Conservation (phyloP, 2,888 invertebrate genomes). For the Aproaerema taeniolella region DNA sequence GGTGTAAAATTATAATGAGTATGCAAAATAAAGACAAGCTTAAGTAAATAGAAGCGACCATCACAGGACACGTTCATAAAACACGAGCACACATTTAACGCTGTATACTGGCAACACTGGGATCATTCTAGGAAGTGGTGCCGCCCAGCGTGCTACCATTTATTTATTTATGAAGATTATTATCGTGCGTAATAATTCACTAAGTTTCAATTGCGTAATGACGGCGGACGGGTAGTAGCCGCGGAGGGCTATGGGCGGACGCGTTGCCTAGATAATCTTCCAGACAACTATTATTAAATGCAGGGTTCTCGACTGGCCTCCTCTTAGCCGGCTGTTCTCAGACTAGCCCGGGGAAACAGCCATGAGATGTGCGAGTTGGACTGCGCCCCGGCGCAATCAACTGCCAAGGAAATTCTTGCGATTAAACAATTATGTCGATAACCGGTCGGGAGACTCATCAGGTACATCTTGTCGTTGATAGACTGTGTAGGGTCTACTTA, state of each 20-base stretch:
- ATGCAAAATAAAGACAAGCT: too few relatives aligned
- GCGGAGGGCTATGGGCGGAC: conserved; percentile 54
- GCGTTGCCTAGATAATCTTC: conserved; percentile 60
- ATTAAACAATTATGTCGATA: too few relatives aligned
- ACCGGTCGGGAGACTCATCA: too few relatives aligned
- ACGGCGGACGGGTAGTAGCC: conserved; percentile 65
- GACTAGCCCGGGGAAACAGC: conserved; percentile 9
- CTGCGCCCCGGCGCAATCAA: too few relatives aligned
- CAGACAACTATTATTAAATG: conserved; percentile 67
- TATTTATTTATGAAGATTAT: conserved; percentile 74
- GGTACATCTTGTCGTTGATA: too few relatives aligned
- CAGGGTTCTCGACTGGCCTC: conserved; percentile 56
- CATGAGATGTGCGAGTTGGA: too few relatives aligned
- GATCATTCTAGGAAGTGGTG: conserved; percentile 11
- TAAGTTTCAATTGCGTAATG: conserved; percentile 78
- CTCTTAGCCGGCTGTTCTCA: conserved; percentile 31
- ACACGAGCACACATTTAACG: not conserved
- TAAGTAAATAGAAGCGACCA: too few relatives aligned
- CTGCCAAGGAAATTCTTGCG: too few relatives aligned
- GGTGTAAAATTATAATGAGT: too few relatives aligned
- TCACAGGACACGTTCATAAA: not conserved
- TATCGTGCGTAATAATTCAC: conserved; percentile 75
- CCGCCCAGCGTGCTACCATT: conserved; percentile 44
- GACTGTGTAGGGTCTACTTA: too few relatives aligned
- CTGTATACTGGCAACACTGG: not conserved